Evolutionary conservation across 2,888 invertebrate species (phyloP).

Genomic region (Acrobasis consociella): DNA sequence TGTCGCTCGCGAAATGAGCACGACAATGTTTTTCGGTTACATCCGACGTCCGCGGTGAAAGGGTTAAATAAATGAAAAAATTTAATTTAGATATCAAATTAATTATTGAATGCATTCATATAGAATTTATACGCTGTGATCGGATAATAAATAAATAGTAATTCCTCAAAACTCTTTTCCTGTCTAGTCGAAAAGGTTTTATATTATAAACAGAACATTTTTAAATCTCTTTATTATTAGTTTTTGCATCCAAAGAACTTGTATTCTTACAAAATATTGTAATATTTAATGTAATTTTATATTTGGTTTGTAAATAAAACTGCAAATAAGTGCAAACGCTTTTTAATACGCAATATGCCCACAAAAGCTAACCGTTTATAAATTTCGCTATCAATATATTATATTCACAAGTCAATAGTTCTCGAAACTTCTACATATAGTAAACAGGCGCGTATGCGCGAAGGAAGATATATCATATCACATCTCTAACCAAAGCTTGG

Average conservation of each 20-base stretch:
- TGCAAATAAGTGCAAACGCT: conserved; percentile 63
- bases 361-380: conserved; percentile 79
- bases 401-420: conserved; percentile 61
- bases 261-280: too few species aligned
- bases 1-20: too few species aligned
- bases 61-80: too few species aligned
- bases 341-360: conserved; percentile 78
- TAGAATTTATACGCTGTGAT: too few species aligned
- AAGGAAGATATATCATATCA: conserved; percentile 61
- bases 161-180: too few species aligned
- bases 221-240: not conserved
- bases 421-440: conserved; percentile 40
- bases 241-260: not conserved
- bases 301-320: conserved; percentile 52
- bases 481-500: conserved; percentile 35
- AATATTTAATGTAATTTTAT: conserved; percentile 9
- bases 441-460: conserved; percentile 39
- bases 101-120: too few species aligned
- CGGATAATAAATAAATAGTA: too few species aligned
- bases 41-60: too few species aligned
- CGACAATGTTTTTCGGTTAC: too few species aligned
- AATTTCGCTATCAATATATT: conserved; percentile 70
- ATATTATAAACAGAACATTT: not conserved
- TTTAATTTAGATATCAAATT: not conserved
- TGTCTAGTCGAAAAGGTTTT: too few species aligned